Conservation (phyloP, 2,113 vertebrate species). For the Rhipidura dahli region DNA sequence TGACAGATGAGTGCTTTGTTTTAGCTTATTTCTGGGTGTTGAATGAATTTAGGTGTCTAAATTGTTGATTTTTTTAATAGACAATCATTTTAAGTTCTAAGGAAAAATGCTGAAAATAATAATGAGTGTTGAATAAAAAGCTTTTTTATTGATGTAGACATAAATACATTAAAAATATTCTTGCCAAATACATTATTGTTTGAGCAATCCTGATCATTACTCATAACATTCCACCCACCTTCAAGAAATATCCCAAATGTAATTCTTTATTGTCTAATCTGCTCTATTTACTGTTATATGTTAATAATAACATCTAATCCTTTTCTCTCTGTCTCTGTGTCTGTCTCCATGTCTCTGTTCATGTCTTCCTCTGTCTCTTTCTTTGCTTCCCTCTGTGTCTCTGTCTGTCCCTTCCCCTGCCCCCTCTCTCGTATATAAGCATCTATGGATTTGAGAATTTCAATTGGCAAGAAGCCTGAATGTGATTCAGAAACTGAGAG, state of each 20-base stretch:
- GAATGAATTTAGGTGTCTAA: neutral
- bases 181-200: neutral
- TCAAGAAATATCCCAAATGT: neutral
- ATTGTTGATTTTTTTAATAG: neutral
- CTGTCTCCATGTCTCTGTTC: neutral
- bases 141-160: neutral
- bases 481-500: neutral
- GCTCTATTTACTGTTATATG: neutral
- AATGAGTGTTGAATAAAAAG: neutral
- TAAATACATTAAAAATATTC: neutral
- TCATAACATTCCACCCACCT: neutral
- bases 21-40: neutral
- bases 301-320: neutral
- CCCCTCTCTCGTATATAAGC: neutral
- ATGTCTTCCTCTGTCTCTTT: neutral
- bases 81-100: neutral
- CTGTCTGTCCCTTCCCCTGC: accelerated
- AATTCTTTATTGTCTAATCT: neutral
- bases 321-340: neutral
- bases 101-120: neutral
- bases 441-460: neutral
- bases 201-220: neutral
- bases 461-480: neutral
- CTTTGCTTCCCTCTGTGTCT: neutral
- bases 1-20: neutral